Evolutionary conservation across 2,888 invertebrate genomes (phyloP).

Genomic region (Geophilus truncorum): DNA sequence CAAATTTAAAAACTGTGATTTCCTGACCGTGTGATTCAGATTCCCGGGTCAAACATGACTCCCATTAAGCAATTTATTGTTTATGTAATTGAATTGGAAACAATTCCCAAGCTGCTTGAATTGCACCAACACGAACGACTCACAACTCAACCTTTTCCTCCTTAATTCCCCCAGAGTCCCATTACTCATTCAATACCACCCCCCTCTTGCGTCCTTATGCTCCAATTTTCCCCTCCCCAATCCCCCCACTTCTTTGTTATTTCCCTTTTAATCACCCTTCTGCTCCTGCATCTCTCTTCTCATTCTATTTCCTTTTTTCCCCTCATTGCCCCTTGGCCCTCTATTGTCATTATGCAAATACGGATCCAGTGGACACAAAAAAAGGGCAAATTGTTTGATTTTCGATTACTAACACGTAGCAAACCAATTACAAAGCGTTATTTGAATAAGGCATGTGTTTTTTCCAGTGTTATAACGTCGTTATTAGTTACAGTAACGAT

Average conservation of each 20-base stretch:
- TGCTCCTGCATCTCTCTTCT: slow-evolving; percentile 36
- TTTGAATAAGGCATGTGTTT: no score
- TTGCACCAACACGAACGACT: no score
- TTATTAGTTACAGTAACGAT: no score
- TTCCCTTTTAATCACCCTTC: slow-evolving; percentile 36
- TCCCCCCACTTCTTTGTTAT: not conserved
- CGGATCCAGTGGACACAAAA: slow-evolving; percentile 33
- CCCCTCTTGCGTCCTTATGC: slow-evolving; percentile 38
- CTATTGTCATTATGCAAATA: slow-evolving; percentile 34
- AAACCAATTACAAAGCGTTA: not conserved
- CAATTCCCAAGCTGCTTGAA: slow-evolving; percentile 27
- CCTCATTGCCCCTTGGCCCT: slow-evolving; percentile 37
- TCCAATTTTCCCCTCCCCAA: slow-evolving; percentile 35
- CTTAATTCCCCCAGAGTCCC: slow-evolving; percentile 42
- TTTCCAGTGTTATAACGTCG: no score
- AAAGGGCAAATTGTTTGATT: no score
- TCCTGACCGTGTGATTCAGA: not conserved
- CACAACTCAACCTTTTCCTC: slow-evolving; percentile 34
- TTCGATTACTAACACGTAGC: slow-evolving; percentile 33
- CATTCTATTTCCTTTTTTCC: slow-evolving; percentile 38
- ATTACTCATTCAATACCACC: slow-evolving; percentile 41
- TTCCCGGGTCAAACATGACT: not conserved
- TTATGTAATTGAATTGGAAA: not conserved
- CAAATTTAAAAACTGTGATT: not conserved
- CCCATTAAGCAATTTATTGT: not conserved